Evolutionary conservation across 2,888 invertebrate genomes (phyloP).

Genomic region (Ochropleura leucogaster): DNA sequence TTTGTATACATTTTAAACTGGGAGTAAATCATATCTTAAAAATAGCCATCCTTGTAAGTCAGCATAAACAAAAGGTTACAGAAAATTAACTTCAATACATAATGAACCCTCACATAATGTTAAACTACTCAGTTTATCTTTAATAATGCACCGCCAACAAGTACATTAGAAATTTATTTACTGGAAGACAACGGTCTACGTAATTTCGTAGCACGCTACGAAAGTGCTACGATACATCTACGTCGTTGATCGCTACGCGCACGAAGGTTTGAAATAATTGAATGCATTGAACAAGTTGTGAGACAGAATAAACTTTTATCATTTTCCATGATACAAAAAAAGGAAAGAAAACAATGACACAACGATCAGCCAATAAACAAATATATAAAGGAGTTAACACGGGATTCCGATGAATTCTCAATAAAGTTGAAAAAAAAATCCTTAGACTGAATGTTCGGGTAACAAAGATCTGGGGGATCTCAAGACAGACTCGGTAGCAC

Average conservation of each 20-base stretch:
- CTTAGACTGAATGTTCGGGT: slow-evolving; percentile 79
- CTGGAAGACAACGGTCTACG: slow-evolving; percentile 51
- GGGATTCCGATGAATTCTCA: slow-evolving; percentile 74
- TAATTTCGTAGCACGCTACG: slow-evolving; percentile 63
- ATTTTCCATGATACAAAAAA: slow-evolving; percentile 43
- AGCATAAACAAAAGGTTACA: not conserved
- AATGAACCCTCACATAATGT: slow-evolving; percentile 22
- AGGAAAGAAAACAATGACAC: slow-evolving; percentile 58
- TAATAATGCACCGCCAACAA: slow-evolving; percentile 55
- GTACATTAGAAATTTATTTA: slow-evolving; percentile 62
- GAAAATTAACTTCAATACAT: slow-evolving; percentile 19
- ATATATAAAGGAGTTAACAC: slow-evolving; percentile 73
- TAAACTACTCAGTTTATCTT: slow-evolving; percentile 51
- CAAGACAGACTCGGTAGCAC: slow-evolving; percentile 74
- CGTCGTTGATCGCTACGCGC: slow-evolving; percentile 36
- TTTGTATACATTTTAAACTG: too few species aligned
- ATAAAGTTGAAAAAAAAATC: slow-evolving; percentile 81
- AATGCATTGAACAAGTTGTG: slow-evolving; percentile 51
- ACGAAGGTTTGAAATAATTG: slow-evolving; percentile 55
- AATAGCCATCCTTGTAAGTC: not conserved
- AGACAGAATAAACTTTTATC: slow-evolving; percentile 48
- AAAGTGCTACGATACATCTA: slow-evolving; percentile 59
- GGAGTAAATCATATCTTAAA: not conserved
- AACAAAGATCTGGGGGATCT: slow-evolving; percentile 83
- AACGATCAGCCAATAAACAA: slow-evolving; percentile 67